Evolutionary conservation across 2,888 invertebrate genomes (phyloP), one percentile per base, ranked within the genome.

Genomic region (Cheilosia grossa): DNA sequence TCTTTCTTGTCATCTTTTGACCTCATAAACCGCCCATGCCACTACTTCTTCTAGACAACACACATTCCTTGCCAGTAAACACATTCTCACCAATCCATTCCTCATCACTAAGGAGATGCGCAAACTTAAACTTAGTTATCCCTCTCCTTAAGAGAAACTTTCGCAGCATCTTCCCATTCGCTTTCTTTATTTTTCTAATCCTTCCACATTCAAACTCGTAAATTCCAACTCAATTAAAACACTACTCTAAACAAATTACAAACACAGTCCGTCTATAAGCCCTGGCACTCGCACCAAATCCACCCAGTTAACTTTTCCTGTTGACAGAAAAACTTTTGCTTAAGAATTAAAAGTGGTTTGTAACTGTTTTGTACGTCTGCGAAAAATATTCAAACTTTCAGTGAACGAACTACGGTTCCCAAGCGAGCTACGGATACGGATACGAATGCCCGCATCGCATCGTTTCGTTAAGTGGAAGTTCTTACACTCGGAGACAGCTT

Each of bases 291-390:
- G 19, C 10, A 19, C 27, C 1, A 10, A 24, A 21, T 33, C 49
- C 44, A 30, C 51, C 47, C 64, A 30, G 49, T 49, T 59, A 82
- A 82, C 59, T 78, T 78, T 82, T 37, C 66, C 33, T 82, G 78
- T 82, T 82, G 72, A 82, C 82, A 70, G 82, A 56, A 53, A 82
- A 82, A 82, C 72, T 82, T 82, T 82, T 72, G 49, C 66, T 82
- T 61, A 66, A 40, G 66, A 78, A 82, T 73, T 78, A 78, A 79
- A 82, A 82, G 78, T 72, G 67, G 82, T 66, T 82, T 82, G 61
- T 47, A 82, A 82, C 72, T 67, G 67, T 73, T 64, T 58, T 66
- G 51, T 51, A 21, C 24, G 10, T 15, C 21, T n/a, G 70, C 44
- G 27, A 58, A 59, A 59, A 70, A 54, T 72, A 47, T 47, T 53